Evolutionary conservation across 35 echinoderm and acorn worm species (phyloP), one percentile per base, ranked within the genome.

Genomic region (Lytechinus pictus): DNA sequence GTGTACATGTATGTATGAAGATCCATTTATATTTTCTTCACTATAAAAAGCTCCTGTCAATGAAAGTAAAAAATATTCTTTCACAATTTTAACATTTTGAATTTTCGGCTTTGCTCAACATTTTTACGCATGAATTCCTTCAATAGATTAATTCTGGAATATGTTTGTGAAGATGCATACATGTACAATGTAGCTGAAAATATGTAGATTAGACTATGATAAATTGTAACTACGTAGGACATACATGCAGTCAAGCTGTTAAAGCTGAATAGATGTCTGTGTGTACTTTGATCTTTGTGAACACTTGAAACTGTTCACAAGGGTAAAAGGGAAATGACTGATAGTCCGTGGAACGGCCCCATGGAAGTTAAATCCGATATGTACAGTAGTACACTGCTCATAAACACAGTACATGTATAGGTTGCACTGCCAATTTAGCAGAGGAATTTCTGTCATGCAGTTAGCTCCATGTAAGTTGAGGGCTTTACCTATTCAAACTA

Each of bases 341-440:
- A 79, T 79, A 79, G 66, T 79, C 66, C 66, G 66, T 79, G 16
- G 66, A 19, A 79, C 16, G 66, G 66, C 66, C 66, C 66, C 66
- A 79, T 79, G 66, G 16, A 79, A 79, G 66, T 79, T 79, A 79
- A 79, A 79, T 79, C 66, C 66, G n/a, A 79, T 79, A 79, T 79
- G n/a, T 79, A 24, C 3, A n/a, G 9, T 24, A 4, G 19, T 21
- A 21, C 14, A 79, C 66, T 24, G 16, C 19, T 5, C 13, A 6
- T 71, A 44, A 44, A 44, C 33, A 44, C 33, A 44, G 33, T 44
- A 44, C 33, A 44, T 44, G 33, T 44, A 58, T 13, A 58, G 56
- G 56, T 5, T 71, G 61, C 61, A 79, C 66, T n/a, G n/a, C n/a
- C 66, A 79, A 79, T 19, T 79, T 14, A 79, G 0, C 21, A n/a